These are phyloP conservation scores for Melinaea marsaeus DNA, from an alignment of 2,888 invertebrate genomes.

Conservation along the genomic window DNA sequence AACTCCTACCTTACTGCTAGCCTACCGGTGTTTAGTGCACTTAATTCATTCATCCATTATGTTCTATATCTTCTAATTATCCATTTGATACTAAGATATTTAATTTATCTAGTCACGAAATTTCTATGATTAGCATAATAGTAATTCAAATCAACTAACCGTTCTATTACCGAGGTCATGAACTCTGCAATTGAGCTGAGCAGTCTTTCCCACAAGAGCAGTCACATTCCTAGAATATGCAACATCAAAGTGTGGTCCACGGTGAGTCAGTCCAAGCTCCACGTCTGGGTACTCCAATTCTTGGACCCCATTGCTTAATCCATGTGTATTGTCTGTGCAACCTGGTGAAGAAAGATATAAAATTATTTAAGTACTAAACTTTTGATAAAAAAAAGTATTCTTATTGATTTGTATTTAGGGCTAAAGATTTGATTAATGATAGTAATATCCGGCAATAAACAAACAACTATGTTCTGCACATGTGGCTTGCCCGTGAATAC, in stretches of 20 bases:
- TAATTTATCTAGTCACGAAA: not conserved
- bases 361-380: not conserved
- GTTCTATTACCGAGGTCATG: slow-evolving; percentile 87
- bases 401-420: no score
- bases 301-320: slow-evolving; percentile 56
- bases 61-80: no score
- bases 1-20: no score
- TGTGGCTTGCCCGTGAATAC: no score
- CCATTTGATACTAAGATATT: not conserved
- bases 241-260: slow-evolving; percentile 85
- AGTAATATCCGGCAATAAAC: no score
- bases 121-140: not conserved
- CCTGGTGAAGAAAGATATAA: slow-evolving; percentile 42
- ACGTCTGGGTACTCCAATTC: slow-evolving; percentile 68
- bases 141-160: slow-evolving; percentile 55
- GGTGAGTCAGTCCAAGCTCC: slow-evolving; percentile 65
- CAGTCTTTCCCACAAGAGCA: slow-evolving; percentile 86
- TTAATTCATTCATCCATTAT: no score
- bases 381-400: no score
- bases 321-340: slow-evolving; percentile 67
- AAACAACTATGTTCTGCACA: no score
- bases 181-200: slow-evolving; percentile 85
- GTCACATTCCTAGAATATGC: slow-evolving; percentile 86
- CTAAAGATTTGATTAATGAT: not conserved
- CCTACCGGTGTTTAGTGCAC: no score